Conservation (phyloP, 1,140 invertebrate genomes). For the Pseudachorutes palmiensis region DNA sequence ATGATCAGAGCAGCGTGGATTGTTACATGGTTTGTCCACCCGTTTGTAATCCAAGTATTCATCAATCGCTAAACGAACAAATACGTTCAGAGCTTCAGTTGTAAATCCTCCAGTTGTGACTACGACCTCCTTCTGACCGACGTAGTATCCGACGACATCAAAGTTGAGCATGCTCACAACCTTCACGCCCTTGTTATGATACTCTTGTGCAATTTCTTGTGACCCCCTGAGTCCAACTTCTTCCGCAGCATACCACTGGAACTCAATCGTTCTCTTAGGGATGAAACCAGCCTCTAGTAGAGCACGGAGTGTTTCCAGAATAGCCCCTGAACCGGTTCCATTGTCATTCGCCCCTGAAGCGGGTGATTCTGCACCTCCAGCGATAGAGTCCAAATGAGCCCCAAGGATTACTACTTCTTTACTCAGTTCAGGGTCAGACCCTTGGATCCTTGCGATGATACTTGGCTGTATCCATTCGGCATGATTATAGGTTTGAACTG, state of each 20-base stretch:
- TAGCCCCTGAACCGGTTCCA: slow-evolving; percentile 7
- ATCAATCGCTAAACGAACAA: slow-evolving; percentile 15
- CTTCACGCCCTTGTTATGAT: background rate
- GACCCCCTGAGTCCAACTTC: slow-evolving; percentile 25
- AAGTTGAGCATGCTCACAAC: slow-evolving; percentile 18
- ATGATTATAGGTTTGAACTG: background rate
- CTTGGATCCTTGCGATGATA: slow-evolving; percentile 21
- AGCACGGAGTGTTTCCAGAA: slow-evolving; percentile 14
- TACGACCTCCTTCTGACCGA: too few relatives aligned
- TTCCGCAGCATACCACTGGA: slow-evolving; percentile 31
- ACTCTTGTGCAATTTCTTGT: slow-evolving; percentile 15
- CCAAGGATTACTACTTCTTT: slow-evolving; percentile 21
- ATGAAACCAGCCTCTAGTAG: slow-evolving; percentile 16
- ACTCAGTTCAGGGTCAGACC: slow-evolving; percentile 15
- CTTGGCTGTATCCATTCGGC: slow-evolving; percentile 8
- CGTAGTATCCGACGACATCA: slow-evolving; percentile 16
- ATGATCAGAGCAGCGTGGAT: slow-evolving; percentile 15
- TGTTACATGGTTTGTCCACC: background rate
- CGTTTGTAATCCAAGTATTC: slow-evolving; percentile 13
- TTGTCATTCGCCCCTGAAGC: slow-evolving; percentile 27
- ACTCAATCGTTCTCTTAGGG: slow-evolving; percentile 22
- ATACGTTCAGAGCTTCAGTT: slow-evolving; percentile 4
- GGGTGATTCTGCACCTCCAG: too few relatives aligned
- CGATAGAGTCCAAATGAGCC: slow-evolving; percentile 24
- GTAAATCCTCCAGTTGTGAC: background rate